These are phyloP conservation scores for Drosophila kuntzei DNA, from an alignment of 2,888 invertebrate species.

Conservation along the genomic window DNA sequence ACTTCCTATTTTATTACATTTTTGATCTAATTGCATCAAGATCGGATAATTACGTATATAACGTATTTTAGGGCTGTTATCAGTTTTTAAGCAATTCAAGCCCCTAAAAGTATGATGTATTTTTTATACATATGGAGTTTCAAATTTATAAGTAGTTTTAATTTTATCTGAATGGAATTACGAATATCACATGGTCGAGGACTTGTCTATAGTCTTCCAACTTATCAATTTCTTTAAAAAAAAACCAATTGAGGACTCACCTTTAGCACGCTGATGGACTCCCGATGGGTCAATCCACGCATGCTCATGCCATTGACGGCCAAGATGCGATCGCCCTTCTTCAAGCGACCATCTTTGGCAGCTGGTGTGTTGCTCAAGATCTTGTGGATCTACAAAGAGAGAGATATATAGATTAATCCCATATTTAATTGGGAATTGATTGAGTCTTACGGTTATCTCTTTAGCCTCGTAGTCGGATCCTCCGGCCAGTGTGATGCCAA, in stretches of 20 bases:
- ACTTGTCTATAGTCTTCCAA: no score
- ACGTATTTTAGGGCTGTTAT: no score
- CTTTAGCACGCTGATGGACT: slow-evolving; percentile 95
- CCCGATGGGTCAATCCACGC: slow-evolving; percentile 93
- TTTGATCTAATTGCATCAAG: no score
- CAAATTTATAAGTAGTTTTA: no score
- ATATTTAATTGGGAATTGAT: background rate
- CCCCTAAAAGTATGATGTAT: no score
- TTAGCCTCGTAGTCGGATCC: slow-evolving; percentile 96
- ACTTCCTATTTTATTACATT: no score
- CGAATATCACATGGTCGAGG: no score
- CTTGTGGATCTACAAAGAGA: slow-evolving; percentile 90
- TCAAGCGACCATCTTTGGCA: slow-evolving; percentile 93
- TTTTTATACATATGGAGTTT: no score
- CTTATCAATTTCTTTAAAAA: background rate
- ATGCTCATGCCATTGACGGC: slow-evolving; percentile 95
- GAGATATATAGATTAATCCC: background rate
- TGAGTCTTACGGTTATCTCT: slow-evolving; percentile 91
- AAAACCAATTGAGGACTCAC: slow-evolving; percentile 86
- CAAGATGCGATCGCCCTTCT: slow-evolving; percentile 94
- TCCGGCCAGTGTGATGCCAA: slow-evolving; percentile 95
- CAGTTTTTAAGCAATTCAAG: no score
- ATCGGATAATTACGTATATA: no score
- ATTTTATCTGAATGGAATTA: no score
- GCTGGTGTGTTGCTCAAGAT: slow-evolving; percentile 94